Evolutionary conservation across 2,888 invertebrate genomes (phyloP).

Genomic region (Tanytarsus gracilentus): DNA sequence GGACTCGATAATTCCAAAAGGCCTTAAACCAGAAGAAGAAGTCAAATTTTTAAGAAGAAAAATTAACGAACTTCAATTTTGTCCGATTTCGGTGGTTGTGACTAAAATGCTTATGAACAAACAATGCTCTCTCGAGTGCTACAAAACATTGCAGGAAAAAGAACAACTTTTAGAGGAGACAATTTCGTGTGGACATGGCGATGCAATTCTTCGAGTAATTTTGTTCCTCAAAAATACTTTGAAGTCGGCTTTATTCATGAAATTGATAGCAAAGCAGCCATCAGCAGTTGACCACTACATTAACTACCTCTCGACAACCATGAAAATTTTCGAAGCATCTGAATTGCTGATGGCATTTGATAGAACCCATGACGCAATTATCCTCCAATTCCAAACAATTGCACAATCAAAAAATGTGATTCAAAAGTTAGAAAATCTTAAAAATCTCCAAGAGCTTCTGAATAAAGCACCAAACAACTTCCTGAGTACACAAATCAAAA

Average conservation of each 20-base stretch:
- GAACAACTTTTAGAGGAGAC: constrained; percentile 62
- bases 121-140: constrained; percentile 45
- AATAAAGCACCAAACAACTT: constrained; percentile 44
- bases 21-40: constrained; percentile 42
- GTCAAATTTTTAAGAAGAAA: constrained; percentile 37
- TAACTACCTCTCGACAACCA: constrained; percentile 59
- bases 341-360: constrained; percentile 68
- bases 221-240: constrained; percentile 66
- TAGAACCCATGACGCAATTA: constrained; percentile 56
- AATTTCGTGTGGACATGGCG: constrained; percentile 62
- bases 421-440: constrained; percentile 6
- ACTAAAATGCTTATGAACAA: constrained; percentile 47
- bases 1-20: constrained; percentile 39
- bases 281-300: constrained; percentile 65
- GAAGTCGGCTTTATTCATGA: constrained; percentile 59
- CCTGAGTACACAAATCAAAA: constrained; percentile 43
- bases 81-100: constrained; percentile 37
- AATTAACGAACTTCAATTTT: constrained; percentile 34
- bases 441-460: constrained; percentile 34
- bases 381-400: constrained; percentile 44
- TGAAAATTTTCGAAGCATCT: constrained; percentile 57
- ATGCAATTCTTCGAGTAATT: constrained; percentile 63
- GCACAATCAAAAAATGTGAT: constrained; percentile 34
- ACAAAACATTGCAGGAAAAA: constrained; percentile 58
- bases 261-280: constrained; percentile 58